Percentiles rank a stretch among this genome's conserved stretches.
These are phyloP conservation scores for Macrobrachium nipponense DNA, from an alignment of 1,140 invertebrate species.

Conservation along the genomic window DNA sequence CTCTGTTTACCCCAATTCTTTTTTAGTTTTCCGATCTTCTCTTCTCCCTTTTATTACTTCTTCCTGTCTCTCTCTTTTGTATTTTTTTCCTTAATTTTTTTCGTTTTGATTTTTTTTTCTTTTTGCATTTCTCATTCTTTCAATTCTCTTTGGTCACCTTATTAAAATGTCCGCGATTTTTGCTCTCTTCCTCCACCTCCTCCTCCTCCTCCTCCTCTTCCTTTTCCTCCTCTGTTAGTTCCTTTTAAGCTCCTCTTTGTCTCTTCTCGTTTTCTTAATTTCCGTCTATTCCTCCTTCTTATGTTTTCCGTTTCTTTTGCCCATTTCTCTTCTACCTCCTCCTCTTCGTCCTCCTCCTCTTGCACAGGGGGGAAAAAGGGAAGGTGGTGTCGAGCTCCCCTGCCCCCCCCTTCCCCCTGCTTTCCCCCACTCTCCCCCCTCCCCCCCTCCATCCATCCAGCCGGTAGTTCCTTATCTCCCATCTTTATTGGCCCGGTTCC, in stretches of 20 bases:
- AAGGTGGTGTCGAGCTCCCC: too few relatives aligned
- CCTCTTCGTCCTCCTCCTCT: not conserved
- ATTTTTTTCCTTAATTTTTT: too few relatives aligned
- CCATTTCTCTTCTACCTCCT: not conserved
- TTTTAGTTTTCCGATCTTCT: not conserved
- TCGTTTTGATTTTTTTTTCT: too few relatives aligned
- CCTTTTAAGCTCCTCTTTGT: too few relatives aligned
- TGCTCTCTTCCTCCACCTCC: not conserved
- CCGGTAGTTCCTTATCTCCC: slow-evolving; percentile 25
- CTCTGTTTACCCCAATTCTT: not conserved
- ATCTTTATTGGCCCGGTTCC: slow-evolving; percentile 34
- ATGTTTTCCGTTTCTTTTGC: not conserved
- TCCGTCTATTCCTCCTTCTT: not conserved
- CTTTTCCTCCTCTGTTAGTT: not conserved
- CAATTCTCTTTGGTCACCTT: too few relatives aligned
- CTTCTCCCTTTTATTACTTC: not conserved
- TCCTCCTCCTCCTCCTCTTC: not conserved
- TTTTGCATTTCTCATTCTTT: too few relatives aligned
- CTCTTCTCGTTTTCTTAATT: not conserved
- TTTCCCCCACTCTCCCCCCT: not conserved
- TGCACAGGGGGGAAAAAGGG: too few relatives aligned
- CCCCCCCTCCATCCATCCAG: not conserved
- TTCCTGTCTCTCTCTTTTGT: not conserved
- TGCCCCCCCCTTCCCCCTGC: not conserved
- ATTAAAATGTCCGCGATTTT: too few relatives aligned